A percentile compares a stretch with the other conserved stretches of the same genome.
Conservation (phyloP, 1,140 invertebrate species). For the Phocides pigmalion region DNA sequence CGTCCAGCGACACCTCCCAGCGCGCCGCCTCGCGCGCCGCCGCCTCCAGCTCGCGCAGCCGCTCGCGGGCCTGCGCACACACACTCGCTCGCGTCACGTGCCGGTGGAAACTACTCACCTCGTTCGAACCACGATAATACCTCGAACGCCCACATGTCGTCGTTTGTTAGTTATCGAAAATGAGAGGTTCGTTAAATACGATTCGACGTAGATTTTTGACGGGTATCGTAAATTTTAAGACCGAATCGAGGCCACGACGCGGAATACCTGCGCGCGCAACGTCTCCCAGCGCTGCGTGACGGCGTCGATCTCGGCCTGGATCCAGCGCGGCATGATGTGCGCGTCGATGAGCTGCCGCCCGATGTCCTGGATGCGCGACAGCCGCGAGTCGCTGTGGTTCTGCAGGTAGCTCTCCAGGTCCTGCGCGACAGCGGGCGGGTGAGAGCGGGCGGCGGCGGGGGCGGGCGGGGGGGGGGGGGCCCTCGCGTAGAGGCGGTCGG, state of each 20-base stretch:
- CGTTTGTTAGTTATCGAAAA: no score
- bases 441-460: constrained; percentile 88
- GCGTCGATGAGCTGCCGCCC: constrained; percentile 89
- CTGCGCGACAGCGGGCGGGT: constrained; percentile 88
- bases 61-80: constrained; percentile 86
- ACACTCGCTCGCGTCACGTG: not conserved
- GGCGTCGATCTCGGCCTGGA: constrained; percentile 88
- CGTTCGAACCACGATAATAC: not conserved
- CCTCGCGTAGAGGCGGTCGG: constrained; percentile 94
- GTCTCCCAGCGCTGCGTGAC: constrained; percentile 88
- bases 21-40: constrained; percentile 91
- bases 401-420: constrained; percentile 94
- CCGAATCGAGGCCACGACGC: constrained; percentile 13
- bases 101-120: not conserved
- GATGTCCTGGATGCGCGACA: constrained; percentile 90
- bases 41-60: constrained; percentile 89
- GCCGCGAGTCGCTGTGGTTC: constrained; percentile 89
- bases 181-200: no score
- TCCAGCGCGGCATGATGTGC: constrained; percentile 89
- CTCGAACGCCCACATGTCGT: not conserved
- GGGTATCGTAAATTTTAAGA: not conserved
- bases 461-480: constrained; percentile 78
- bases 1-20: constrained; percentile 90
- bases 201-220: no score
- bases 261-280: constrained; percentile 86